Base-by-base conservation (phyloP, 2,113 vertebrate genomes). In the Poeciliopsis prolifica region DNA sequence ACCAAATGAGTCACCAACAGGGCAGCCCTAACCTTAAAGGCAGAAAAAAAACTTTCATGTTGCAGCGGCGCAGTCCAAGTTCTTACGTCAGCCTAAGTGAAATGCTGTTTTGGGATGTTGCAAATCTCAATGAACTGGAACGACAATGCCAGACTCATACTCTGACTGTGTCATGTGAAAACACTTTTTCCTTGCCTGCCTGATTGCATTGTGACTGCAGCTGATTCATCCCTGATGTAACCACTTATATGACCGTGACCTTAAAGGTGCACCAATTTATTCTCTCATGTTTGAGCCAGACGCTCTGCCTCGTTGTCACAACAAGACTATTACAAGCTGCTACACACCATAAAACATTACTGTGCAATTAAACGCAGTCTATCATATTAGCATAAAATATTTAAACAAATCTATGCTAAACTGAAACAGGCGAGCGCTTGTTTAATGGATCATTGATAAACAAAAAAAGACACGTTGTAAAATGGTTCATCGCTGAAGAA, bases 261-360 rank as follows among this genome's bases (percentile, higher is more conserved):
- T 72, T 73, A 75, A 28, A 61, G n/a, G 26, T 28, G 74, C 65
- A 65, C 72, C 61, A 72, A 54, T 15, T 44, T 71, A 63, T 75
- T 75, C 72, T 75, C 75, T 80, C 68, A 60, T 44, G 79, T 87
- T 81, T 82, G 67, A 70, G 11, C 35, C 51, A 68, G 33, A 75
- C 79, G 68, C 74, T 76, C 61, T n/a, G 61, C 71, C 33, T 22
- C 35, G 4, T 65, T 62, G 79, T 30, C 24, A 33, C 68, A 84
- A 87, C 87, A 87, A 74, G 61, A 72, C 40, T 77, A 70, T 81
- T 72, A 40, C 58, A 84, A 77, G 54, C 64, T 54, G 19, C 68
- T 61, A 73, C 83, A 74, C 61, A 61, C 75, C 70, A 68, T 69
- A 40, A 72, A 81, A 66, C 35, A 76, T 84, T 76, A 75, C 76